These are phyloP conservation scores for Luehdorfia chinensis DNA, from an alignment of 1,140 invertebrate species.

Conservation along the genomic window DNA sequence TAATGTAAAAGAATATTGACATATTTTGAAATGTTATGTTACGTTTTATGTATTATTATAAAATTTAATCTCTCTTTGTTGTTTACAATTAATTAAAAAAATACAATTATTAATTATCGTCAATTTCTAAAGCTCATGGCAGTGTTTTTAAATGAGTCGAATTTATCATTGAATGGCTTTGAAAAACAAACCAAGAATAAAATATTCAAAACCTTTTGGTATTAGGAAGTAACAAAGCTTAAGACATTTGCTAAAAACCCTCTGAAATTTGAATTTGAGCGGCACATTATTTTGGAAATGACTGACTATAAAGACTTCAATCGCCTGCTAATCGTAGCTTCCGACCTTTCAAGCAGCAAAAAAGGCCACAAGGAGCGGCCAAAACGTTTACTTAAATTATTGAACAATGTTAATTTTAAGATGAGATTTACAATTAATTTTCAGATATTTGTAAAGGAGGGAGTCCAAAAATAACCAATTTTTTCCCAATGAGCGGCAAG, in stretches of 20 bases:
- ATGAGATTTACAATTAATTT: background rate
- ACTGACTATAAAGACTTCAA: conserved; percentile 72
- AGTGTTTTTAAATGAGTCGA: conserved; percentile 4
- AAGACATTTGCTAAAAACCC: conserved; percentile 45
- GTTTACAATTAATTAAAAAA: too few relatives aligned
- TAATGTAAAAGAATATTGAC: too few relatives aligned
- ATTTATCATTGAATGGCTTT: conserved; percentile 9
- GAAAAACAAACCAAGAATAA: conserved; percentile 24
- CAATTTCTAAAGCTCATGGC: background rate
- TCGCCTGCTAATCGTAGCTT: conserved; percentile 71
- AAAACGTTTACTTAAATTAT: conserved; percentile 53
- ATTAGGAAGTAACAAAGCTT: conserved; percentile 39
- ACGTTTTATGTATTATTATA: too few relatives aligned
- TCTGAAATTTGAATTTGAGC: conserved; percentile 68
- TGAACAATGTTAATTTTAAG: conserved; percentile 45
- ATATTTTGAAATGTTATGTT: too few relatives aligned
- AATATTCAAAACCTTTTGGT: conserved; percentile 35
- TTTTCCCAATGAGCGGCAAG: too few relatives aligned
- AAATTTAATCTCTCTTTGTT: too few relatives aligned
- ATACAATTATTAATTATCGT: conserved; percentile 1
- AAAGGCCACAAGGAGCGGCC: conserved; percentile 51
- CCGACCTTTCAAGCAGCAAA: conserved; percentile 58
- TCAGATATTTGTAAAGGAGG: too few relatives aligned
- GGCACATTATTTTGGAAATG: conserved; percentile 66
- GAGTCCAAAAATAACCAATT: too few relatives aligned